phyloP scores from a whole-genome alignment of 2,113 vertebrate species.

The Ciconia maguari region DNA sequence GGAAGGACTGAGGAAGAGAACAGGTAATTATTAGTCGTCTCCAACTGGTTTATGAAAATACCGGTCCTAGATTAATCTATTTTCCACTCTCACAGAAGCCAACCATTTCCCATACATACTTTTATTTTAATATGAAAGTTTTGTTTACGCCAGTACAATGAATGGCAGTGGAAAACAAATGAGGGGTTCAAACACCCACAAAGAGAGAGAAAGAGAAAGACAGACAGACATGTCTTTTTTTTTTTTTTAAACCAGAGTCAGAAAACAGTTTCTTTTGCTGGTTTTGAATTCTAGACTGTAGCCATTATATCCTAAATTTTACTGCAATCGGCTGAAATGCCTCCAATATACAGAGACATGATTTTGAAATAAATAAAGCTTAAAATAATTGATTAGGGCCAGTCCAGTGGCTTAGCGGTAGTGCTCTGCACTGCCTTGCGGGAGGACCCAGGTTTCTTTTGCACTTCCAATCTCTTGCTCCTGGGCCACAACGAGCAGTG shows the following conservation, averaged over 20 bases:
- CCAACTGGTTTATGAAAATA: constrained; percentile 67
- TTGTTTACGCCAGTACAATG: constrained; percentile 61
- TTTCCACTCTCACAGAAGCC: constrained; percentile 60
- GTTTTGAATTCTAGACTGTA: constrained; percentile 67
- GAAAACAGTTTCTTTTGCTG: constrained; percentile 56
- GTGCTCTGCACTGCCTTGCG: constrained; percentile 57
- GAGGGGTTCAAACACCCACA: constrained; percentile 59
- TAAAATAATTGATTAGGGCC: constrained; percentile 50
- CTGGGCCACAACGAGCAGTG: constrained; percentile 9
- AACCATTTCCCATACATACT: constrained; percentile 67
- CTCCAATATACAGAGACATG: constrained; percentile 61
- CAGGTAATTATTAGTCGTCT: constrained; percentile 51
- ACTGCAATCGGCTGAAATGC: constrained; percentile 63
- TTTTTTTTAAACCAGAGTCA: constrained; percentile 55
- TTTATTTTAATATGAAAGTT: constrained; percentile 60
- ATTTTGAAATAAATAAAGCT: constrained; percentile 80
- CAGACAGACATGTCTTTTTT: neutral
- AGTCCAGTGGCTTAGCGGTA: constrained; percentile 53
- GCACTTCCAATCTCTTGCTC: constrained; percentile 28
- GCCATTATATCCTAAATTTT: constrained; percentile 67
- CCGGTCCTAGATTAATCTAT: constrained; percentile 55
- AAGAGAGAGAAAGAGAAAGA: constrained; percentile 14
- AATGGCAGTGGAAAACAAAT: constrained; percentile 48
- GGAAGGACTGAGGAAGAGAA: constrained; percentile 61
- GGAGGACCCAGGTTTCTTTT: constrained; percentile 9